Base-by-base conservation (phyloP, 53 echinoderm and acorn worm genomes). In the Glandiceps talaboti region DNA sequence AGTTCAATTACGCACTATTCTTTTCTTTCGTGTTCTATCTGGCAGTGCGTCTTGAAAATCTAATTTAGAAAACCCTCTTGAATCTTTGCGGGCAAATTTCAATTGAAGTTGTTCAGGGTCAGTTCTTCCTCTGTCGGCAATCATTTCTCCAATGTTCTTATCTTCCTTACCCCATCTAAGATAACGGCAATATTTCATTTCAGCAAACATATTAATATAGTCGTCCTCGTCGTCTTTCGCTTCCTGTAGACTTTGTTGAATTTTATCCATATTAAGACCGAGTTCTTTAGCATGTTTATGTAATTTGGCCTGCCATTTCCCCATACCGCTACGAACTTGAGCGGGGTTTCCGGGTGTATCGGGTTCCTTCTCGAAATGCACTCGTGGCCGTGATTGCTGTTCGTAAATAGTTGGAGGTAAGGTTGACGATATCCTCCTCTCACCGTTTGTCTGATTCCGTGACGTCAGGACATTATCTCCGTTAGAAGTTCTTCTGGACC, bases 141-240 rank as follows among this genome's bases (percentile, higher is more conserved):
- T 12, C 74, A 87, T 27, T 74, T 86, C 85, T 32, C 84, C 87
- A 14, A 93, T 76, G 27, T 30, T 31, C 73, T 85, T 80, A 32
- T 88, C 94, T 0, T 77, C 74, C 32, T 83, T 77, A 0, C 88
- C 89, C 89, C 86, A 94, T 32, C 94, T 32, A 32, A 94, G 82
- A 79, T 94, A 94, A 31, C 94, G 84, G 81, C 89, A 89, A 29
- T 89, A 84, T 76, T 83, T 77, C 94, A 94, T 91, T 74, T 88
- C 87, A 30, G 91, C 91, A 31, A 90, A 94, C 33, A 94, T 75
- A 27, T 94, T 85, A 25, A 83, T 86, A 25, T 86, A 85, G 6
- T 94, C 87, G 29, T 87, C 80, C 1, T 83, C 78, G 33, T 91
- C 91, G 20, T 85, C 33, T 74, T 32, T 45, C 6, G 64, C 64